phyloP scores from a whole-genome alignment of 1,140 invertebrate genomes.

The Neodiprion virginianus region DNA sequence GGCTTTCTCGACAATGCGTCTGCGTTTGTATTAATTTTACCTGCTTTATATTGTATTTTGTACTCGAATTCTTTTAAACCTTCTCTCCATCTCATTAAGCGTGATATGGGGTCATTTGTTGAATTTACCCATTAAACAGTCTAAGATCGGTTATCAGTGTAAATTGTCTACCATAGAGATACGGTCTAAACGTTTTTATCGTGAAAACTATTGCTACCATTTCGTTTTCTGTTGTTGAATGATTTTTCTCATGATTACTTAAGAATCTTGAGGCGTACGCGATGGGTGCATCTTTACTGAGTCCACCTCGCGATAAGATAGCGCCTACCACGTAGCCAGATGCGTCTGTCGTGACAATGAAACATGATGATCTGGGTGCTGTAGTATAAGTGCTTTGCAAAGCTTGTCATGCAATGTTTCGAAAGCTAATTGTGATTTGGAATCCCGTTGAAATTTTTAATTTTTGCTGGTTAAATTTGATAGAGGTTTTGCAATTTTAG shows the following conservation, averaged over 20 bases:
- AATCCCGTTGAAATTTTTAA: conserved; percentile 26
- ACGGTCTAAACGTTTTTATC: conserved; percentile 46
- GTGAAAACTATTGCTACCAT: conserved; percentile 37
- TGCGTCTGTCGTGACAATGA: no score
- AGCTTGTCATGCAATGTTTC: conserved; percentile 27
- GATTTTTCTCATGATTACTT: conserved; percentile 45
- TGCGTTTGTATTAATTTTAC: neutral
- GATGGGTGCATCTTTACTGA: conserved; percentile 32
- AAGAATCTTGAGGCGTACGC: conserved; percentile 46
- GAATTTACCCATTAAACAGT: conserved; percentile 46
- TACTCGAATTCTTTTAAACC: conserved; percentile 27
- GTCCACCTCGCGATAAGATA: conserved; percentile 12
- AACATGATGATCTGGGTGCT: conserved; percentile 29
- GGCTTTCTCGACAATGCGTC: conserved; percentile 17
- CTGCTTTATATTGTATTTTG: conserved; percentile 24
- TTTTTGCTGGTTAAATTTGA: conserved; percentile 30
- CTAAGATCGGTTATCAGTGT: conserved; percentile 53
- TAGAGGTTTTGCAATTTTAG: conserved; percentile 37
- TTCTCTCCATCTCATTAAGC: conserved; percentile 26
- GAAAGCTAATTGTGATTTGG: conserved; percentile 23
- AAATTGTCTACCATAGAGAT: conserved; percentile 48
- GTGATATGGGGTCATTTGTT: conserved; percentile 25
- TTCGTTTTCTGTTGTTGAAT: conserved; percentile 42
- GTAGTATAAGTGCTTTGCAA: conserved; percentile 25
- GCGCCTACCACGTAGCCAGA: no score